Evolutionary conservation across 92 coral and sea anemone genomes (phyloP), one percentile per base, ranked within the genome.

Genomic region (Epizoanthus scotinus): DNA sequence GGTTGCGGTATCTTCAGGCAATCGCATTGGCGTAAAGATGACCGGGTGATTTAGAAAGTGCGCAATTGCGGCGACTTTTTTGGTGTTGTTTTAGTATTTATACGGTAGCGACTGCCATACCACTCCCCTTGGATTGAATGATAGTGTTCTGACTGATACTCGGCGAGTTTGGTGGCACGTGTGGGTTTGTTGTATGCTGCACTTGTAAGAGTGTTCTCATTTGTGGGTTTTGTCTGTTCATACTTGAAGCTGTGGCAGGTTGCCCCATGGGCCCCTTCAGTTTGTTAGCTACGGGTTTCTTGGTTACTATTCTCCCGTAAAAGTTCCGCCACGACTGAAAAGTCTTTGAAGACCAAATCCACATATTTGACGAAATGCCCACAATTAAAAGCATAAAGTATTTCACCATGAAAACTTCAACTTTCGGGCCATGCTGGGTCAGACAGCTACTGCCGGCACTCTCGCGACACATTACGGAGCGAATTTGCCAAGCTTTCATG

Each of bases 291-390:
- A 52, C 78, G 56, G 78, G 65, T 42, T 84, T 86, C 79, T 89
- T 87, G 25, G 82, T 81, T n/a, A 77, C 72, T 59, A 67, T 85
- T 52, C 90, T 93, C 53, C 55, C 36, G 53, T 96, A 96, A 88
- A 94, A 96, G 31, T 44, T 77, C 29, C 89, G 87, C 99, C 98
- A 96, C 5, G 98, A 91, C 52, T 93, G 91, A 69, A 85, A 89
- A 28, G 99, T 96, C 75, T 96, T 96, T 53, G 90, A 88, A 1
- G 98, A 93, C 99, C 99, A 96, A 66, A 96, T 92, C 98, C 99
- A 96, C 98, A 93, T 93, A 62, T 90, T 94, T 5, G 99, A 91
- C 13, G 99, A 91, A 5, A 93, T 91, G 1, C 99, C 99, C 15
- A 96, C 97, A 20, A 92, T 90, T 66, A 96, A 65, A 10, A 94